A percentile compares a stretch with the other conserved stretches of the same genome.
Evolutionary conservation across 2,797 vertebrate genomes (phyloP).

Genomic region (Podargus strigoides): DNA sequence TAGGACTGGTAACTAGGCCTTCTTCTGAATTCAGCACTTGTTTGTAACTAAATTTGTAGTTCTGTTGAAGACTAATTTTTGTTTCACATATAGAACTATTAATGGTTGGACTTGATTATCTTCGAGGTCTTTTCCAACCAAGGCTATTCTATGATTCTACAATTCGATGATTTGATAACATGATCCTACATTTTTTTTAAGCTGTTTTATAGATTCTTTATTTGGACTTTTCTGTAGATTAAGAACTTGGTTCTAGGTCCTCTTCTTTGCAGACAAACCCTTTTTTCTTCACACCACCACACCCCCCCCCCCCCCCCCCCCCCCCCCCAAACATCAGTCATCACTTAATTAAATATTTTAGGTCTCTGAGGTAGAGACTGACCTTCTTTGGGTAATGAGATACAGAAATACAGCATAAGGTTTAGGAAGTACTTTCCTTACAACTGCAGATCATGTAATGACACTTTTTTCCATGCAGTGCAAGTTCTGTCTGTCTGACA

Average conservation of each 20-base stretch:
- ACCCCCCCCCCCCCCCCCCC: too few species aligned
- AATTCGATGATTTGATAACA: neutral
- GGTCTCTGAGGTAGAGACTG: neutral
- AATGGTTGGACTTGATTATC: too few species aligned
- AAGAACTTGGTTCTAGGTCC: neutral
- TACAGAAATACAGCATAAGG: neutral
- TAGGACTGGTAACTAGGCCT: neutral
- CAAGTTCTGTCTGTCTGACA: neutral
- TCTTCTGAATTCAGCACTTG: slow-evolving; percentile 23
- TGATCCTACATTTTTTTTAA: too few species aligned
- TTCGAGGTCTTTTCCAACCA: too few species aligned
- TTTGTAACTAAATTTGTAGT: neutral
- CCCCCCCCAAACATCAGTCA: neutral
- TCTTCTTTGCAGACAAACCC: neutral
- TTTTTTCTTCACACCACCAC: too few species aligned
- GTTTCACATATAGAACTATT: neutral
- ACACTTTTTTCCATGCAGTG: neutral
- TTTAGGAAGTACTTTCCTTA: neutral
- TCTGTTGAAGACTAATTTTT: neutral
- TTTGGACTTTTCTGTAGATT: neutral
- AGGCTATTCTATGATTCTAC: too few species aligned
- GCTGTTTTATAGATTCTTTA: neutral
- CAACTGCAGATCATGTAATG: neutral
- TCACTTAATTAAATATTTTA: neutral
- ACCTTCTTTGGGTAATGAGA: neutral